Percentiles rank a stretch among this genome's conserved stretches.
These are phyloP conservation scores for Megalops cyprinoides DNA, from an alignment of 2,797 vertebrate species.

Conservation along the genomic window DNA sequence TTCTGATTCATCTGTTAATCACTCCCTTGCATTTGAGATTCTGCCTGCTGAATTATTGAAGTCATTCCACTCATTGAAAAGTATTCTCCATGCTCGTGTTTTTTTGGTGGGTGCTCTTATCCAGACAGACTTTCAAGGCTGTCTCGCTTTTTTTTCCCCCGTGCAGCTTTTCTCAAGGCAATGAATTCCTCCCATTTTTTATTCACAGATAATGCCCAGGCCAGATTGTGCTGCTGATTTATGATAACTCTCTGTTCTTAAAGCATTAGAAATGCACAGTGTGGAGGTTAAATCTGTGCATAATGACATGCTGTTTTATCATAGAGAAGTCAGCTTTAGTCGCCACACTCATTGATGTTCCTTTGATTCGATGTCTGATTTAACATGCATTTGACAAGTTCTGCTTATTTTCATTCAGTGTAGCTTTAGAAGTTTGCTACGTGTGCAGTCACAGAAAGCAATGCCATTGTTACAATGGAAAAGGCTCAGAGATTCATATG, in stretches of 20 bases:
- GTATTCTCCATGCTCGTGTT: not conserved
- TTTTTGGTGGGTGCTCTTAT: too few relatives aligned
- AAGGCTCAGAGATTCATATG: too few relatives aligned
- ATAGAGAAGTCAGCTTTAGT: not conserved
- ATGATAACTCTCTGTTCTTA: not conserved
- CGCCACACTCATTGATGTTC: not conserved
- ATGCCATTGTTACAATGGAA: too few relatives aligned
- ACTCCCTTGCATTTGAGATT: conserved; percentile 24
- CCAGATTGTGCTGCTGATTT: not conserved
- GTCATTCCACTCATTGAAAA: conserved; percentile 20
- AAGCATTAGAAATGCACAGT: too few relatives aligned
- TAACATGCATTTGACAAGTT: too few relatives aligned
- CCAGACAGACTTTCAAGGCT: not conserved
- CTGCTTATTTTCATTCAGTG: too few relatives aligned
- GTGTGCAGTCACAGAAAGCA: too few relatives aligned
- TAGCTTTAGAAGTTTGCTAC: too few relatives aligned
- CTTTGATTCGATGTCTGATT: too few relatives aligned
- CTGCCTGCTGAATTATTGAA: conserved; percentile 25
- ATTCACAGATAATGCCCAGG: not conserved
- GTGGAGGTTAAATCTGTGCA: too few relatives aligned
- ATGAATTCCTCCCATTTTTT: not conserved
- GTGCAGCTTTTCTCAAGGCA: not conserved
- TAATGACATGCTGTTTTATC: not conserved
- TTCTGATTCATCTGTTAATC: conserved; percentile 66
- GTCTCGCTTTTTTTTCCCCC: not conserved